phyloP scores from a whole-genome alignment of 1,140 invertebrate genomes.

The Dolichoris vasculosae region DNA sequence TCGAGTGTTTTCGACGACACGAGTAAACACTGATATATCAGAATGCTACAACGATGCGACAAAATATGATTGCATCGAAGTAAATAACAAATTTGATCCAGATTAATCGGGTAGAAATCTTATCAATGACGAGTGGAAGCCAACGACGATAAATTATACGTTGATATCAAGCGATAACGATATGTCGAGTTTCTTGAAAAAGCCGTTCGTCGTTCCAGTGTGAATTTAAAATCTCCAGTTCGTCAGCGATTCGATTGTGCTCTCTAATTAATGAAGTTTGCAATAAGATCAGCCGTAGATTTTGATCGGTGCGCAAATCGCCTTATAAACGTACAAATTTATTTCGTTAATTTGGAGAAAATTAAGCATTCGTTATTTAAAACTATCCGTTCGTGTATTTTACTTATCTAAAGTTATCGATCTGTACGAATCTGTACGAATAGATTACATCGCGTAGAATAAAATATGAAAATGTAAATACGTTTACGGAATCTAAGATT shows the following conservation, averaged over 20 bases:
- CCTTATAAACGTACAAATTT: slow-evolving; percentile 73
- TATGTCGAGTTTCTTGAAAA: slow-evolving; percentile 90
- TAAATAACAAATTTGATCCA: no score
- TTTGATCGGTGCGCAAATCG: slow-evolving; percentile 91
- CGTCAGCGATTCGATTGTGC: slow-evolving; percentile 90
- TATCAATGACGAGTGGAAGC: slow-evolving; percentile 86
- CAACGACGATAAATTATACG: slow-evolving; percentile 90
- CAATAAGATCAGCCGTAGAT: slow-evolving; percentile 85
- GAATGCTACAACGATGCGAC: not conserved
- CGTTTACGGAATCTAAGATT: not conserved
- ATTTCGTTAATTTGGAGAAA: not conserved
- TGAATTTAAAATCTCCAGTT: slow-evolving; percentile 84
- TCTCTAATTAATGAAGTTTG: slow-evolving; percentile 91
- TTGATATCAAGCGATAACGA: slow-evolving; percentile 86
- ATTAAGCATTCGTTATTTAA: not conserved
- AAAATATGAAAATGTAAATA: not conserved
- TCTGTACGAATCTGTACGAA: not conserved
- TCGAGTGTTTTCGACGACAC: not conserved
- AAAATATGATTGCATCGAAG: no score
- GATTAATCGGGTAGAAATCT: slow-evolving; percentile 10
- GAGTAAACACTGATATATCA: not conserved
- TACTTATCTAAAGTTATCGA: not conserved
- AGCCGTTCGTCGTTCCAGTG: slow-evolving; percentile 90
- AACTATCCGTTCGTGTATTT: not conserved
- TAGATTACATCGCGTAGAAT: not conserved